Percentiles rank a stretch among this genome's conserved stretches.
Conservation (phyloP, 37 sponge, comb jelly and placozoan species). For the Haliclona indistincta region DNA sequence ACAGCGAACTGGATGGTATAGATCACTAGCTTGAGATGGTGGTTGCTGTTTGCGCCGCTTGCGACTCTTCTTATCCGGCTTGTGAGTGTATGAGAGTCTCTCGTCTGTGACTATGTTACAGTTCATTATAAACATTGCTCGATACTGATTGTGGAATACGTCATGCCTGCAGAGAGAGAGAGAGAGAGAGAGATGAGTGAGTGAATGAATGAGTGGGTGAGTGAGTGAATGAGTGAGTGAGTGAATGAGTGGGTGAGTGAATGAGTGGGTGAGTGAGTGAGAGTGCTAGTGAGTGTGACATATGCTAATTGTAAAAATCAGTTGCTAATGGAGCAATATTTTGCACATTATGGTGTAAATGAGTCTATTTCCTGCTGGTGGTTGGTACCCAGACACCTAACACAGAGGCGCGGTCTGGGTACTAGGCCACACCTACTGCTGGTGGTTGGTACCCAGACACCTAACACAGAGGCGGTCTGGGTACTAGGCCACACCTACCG, state of each 20-base stretch:
- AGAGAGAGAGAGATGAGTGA: background rate
- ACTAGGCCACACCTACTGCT: too few species aligned
- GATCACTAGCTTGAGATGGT: background rate
- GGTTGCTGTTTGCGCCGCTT: conserved; percentile 7
- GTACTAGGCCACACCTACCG: conserved; percentile 72
- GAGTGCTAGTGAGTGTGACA: background rate
- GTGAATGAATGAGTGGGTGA: too few species aligned
- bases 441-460: too few species aligned
- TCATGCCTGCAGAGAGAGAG: conserved; percentile 71
- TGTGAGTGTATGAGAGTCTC: conserved; percentile 65
- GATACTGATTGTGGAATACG: conserved; percentile 75
- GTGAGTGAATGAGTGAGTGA: too few species aligned
- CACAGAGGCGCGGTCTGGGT: too few species aligned
- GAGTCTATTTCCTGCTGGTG: background rate
- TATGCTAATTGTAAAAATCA: too few species aligned
- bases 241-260: too few species aligned
- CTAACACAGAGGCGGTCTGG: too few species aligned
- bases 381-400: too few species aligned
- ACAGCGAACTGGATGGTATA: conserved; percentile 86
- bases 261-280: too few species aligned
- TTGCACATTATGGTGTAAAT: too few species aligned
- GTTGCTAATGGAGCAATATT: too few species aligned
- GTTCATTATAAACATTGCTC: conserved; percentile 97
- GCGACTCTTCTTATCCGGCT: conserved; percentile 42
- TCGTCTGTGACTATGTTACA: conserved; percentile 74